Evolutionary conservation across 2,797 vertebrate species (phyloP).

Genomic region (Crenuchus spilurus): DNA sequence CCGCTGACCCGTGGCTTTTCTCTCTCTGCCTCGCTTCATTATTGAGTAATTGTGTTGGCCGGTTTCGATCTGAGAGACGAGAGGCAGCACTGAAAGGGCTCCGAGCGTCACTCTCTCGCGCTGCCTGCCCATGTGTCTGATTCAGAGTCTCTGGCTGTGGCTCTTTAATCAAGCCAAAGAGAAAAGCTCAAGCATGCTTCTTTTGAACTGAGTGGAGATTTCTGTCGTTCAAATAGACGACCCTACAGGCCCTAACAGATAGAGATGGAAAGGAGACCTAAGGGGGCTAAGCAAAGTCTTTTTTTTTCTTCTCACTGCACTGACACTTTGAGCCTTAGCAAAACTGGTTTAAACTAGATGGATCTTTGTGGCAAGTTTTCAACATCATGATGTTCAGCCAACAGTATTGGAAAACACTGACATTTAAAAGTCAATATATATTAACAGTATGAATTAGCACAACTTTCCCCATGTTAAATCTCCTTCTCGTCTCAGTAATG

Average conservation of each 20-base stretch:
- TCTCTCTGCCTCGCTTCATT: constrained; percentile 11
- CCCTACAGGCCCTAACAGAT: neutral
- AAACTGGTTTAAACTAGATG: neutral
- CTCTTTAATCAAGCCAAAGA: neutral
- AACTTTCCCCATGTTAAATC: no score
- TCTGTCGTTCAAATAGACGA: constrained; percentile 1
- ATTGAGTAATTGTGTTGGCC: constrained; percentile 38
- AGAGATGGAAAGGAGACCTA: neutral
- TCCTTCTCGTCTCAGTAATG: no score
- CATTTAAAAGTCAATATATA: no score
- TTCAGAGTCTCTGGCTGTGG: neutral
- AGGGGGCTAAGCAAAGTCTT: neutral
- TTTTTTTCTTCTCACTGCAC: neutral
- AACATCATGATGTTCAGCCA: no score
- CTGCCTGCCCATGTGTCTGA: neutral
- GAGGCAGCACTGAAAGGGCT: constrained; percentile 35
- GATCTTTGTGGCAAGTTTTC: no score
- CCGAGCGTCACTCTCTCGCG: neutral
- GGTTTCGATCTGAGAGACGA: constrained; percentile 36
- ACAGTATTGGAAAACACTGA: no score
- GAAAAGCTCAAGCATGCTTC: constrained; percentile 12
- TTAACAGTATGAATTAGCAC: no score
- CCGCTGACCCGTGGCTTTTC: constrained; percentile 32
- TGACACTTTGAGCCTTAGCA: neutral
- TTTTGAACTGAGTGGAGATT: constrained; percentile 4